phyloP scores from a whole-genome alignment of 2,888 invertebrate genomes.

The Mactromeris polynyma region DNA sequence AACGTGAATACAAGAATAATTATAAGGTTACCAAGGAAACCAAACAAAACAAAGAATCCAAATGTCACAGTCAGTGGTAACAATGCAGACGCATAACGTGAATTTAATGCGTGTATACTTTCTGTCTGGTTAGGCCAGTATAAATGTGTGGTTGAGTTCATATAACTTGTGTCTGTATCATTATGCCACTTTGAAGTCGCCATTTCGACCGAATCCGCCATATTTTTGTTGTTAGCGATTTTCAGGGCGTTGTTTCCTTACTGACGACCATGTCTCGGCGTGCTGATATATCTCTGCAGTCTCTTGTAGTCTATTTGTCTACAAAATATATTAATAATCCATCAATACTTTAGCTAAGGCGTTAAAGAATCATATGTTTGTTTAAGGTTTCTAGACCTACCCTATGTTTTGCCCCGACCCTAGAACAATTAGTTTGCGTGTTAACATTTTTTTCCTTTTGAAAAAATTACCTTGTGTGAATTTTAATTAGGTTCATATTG shows the following conservation, averaged over 20 bases:
- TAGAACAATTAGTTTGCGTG: no score
- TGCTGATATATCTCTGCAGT: no score
- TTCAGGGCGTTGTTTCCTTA: background rate
- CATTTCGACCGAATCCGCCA: background rate
- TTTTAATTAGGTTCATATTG: no score
- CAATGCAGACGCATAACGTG: constrained; percentile 50
- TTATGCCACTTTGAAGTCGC: background rate
- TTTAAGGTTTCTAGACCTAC: no score
- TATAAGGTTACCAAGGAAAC: constrained; percentile 58
- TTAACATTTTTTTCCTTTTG: no score
- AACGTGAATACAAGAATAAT: constrained; percentile 60
- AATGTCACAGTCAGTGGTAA: constrained; percentile 63
- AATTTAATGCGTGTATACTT: constrained; percentile 51
- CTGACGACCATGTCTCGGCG: background rate
- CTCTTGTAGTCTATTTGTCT: no score
- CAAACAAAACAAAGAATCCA: constrained; percentile 56
- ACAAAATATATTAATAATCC: no score
- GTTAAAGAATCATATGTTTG: no score
- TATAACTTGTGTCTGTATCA: background rate
- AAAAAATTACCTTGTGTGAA: no score
- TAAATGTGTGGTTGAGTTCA: background rate
- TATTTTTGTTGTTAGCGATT: background rate
- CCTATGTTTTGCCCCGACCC: no score
- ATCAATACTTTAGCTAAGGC: no score
- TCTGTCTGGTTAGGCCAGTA: constrained; percentile 43